Evolutionary conservation across 2,113 vertebrate species (phyloP).

Genomic region (Rhynchomys soricoides): DNA sequence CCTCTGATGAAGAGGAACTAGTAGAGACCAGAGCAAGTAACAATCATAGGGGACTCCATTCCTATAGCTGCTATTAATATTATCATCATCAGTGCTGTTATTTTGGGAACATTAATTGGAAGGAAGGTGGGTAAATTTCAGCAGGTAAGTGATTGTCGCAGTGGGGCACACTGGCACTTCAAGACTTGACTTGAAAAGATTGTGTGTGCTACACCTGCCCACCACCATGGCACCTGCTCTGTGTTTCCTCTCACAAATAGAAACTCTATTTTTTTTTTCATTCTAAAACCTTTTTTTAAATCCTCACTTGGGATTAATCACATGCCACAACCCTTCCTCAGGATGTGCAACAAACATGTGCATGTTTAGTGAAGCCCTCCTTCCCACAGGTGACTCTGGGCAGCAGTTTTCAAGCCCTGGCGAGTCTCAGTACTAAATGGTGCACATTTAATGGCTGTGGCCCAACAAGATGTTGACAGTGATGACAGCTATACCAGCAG

Average conservation of each 20-base stretch:
- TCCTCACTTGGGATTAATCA: neutral
- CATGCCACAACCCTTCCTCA: neutral
- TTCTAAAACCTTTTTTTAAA: neutral
- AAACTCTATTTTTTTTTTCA: neutral
- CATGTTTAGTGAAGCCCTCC: fast-evolving
- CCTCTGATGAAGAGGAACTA: neutral
- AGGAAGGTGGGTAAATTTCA: neutral
- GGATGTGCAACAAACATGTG: fast-evolving
- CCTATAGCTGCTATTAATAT: neutral
- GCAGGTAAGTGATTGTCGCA: neutral
- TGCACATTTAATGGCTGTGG: neutral
- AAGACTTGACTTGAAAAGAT: neutral
- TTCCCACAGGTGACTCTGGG: neutral
- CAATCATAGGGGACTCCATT: neutral
- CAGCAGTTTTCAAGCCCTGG: neutral
- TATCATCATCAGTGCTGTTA: neutral
- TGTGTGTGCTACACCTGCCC: neutral
- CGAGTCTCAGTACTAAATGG: neutral
- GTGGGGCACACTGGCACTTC: neutral
- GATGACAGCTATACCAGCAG: neutral
- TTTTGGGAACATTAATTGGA: conserved; percentile 8
- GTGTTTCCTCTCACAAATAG: neutral
- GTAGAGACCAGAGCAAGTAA: neutral
- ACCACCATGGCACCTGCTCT: neutral
- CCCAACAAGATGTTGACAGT: neutral